Base-by-base conservation (phyloP, 2,797 vertebrate genomes). In the Craterocephalus amniculus region DNA sequence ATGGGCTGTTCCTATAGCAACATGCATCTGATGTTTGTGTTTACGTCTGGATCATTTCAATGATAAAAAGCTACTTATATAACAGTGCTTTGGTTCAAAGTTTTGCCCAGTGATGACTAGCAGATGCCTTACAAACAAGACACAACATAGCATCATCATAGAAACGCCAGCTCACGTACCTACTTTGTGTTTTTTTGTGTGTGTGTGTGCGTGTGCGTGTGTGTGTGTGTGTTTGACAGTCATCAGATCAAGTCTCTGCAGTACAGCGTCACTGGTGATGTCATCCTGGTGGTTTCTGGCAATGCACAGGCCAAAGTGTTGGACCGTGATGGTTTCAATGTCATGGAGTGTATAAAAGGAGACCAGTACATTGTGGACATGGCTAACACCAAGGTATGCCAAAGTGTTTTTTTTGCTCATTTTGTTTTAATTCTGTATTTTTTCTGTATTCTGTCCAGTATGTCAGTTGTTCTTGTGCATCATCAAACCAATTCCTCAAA, bases 341-440 rank as follows among this genome's bases (percentile, higher is more conserved):
- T 99, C 40, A 96, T 99, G 95, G 98, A 99, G 76, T 99, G 97
- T 84, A 91, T 96, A 60, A 99, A 99, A 83, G 98, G 98, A 83
- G 98, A 99, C 90, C 98, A 99, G 63, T 99, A 99, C 88, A 99
- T 99, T 24, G 96, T 99, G 80, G 98, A 99, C 87, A 99, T 99
- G 97, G 96, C 96, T 54, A 98, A 99, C 78, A 99, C 98, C 58
- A 99, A 99, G 96, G 98, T 99, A 94, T 16, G 59, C 5, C 11
- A 69, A 63, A 64, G 36, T 29, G 36, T 1, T 29, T 26, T 34
- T 0, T 49, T 55, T 1, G 5, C 29, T 54, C 0, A 26, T 32
- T 57, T 31, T 45, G 38, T 36, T 31, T 29, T 29, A 6, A 52
- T 40, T 40, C 5, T 9, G 18, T n/a, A 1, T n/a, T n/a, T n/a